Base-by-base conservation (phyloP, 2,888 invertebrate genomes). In the Polyommatus icarus region DNA sequence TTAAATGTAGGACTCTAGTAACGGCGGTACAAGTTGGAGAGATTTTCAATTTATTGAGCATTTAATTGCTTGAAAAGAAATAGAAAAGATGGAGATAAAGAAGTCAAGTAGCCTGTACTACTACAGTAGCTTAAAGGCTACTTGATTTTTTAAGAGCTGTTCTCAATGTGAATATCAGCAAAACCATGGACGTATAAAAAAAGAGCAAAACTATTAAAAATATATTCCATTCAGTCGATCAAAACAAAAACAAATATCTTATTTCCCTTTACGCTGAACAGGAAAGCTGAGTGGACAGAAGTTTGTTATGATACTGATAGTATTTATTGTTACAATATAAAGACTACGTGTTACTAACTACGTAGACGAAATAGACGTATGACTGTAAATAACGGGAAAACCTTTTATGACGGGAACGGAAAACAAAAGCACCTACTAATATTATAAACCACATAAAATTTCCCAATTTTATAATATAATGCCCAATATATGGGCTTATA, bases 201-300 rank as follows among this genome's bases (percentile, higher is more conserved):
- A n/a, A n/a, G 24, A 67, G 67, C 15, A 29, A 29, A 67, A 67
- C 67, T 29, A 67, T 29, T 15, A 15, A 67, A 29, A n/a, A n/a
- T n/a, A 15, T 32, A 6, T 67, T 67, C 67, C 29, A 67, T 32
- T 29, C 24, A 24, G 24, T 5, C 24, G 46, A 46, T 46, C 67
- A 67, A 32, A 67, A 67, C 67, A 67, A 67, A 29, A 67, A 67
- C 67, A 67, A 67, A 67, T 67, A 67, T 67, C 67, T 7, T 67
- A 67, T 67, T 67, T 67, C 67, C 15, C 29, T 67, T 67, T 67
- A 12, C 29, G 29, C 29, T 67, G 67, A 67, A 29, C 67, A 32
- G 29, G 29, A 12, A 18, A 67, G 29, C 29, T 67, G 67, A 32
- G 29, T 18, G 15, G 6, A 32, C 67, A 29, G 15, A 29, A 29